phyloP scores from a whole-genome alignment of 2,888 invertebrate species.

The Hirtodrosophila cameraria region DNA sequence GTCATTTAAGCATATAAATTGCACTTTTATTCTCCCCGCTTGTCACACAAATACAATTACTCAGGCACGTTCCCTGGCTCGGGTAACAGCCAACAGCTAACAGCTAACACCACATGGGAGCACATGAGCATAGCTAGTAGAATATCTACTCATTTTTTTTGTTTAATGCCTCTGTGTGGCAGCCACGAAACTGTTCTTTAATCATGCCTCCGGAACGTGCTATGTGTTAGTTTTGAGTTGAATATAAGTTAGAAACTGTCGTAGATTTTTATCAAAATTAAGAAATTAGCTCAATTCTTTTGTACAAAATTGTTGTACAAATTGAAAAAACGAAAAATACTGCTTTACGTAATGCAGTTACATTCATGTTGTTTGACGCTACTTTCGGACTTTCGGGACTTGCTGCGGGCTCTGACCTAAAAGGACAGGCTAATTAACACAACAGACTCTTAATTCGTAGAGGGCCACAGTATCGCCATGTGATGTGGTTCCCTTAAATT shows the following conservation, averaged over 20 bases:
- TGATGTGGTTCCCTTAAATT: constrained; percentile 42
- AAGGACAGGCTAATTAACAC: constrained; percentile 61
- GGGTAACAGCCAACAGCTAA: not conserved
- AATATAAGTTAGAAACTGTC: not conserved
- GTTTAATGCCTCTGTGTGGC: not conserved
- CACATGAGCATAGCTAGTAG: constrained; percentile 1
- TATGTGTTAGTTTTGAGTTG: constrained; percentile 1
- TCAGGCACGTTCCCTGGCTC: constrained; percentile 40
- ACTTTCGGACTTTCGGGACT: constrained; percentile 2
- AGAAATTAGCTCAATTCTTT: too few relatives aligned
- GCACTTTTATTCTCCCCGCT: constrained; percentile 68
- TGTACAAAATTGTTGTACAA: too few relatives aligned
- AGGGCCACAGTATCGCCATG: constrained; percentile 5
- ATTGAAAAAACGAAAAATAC: too few relatives aligned
- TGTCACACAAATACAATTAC: constrained; percentile 67
- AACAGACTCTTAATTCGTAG: constrained; percentile 18
- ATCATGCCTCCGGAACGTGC: constrained; percentile 29
- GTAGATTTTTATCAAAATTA: not conserved
- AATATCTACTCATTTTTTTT: not conserved
- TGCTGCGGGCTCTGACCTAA: constrained; percentile 21
- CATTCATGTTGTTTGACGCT: constrained; percentile 1
- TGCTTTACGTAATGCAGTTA: not conserved
- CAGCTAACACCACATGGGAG: constrained; percentile 17
- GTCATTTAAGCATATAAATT: constrained; percentile 79
- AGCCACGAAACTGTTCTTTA: constrained; percentile 17